A percentile compares a stretch with the other conserved stretches of the same genome.
Evolutionary conservation across 2,113 vertebrate genomes (phyloP).

Genomic region (Anoplopoma fimbria): DNA sequence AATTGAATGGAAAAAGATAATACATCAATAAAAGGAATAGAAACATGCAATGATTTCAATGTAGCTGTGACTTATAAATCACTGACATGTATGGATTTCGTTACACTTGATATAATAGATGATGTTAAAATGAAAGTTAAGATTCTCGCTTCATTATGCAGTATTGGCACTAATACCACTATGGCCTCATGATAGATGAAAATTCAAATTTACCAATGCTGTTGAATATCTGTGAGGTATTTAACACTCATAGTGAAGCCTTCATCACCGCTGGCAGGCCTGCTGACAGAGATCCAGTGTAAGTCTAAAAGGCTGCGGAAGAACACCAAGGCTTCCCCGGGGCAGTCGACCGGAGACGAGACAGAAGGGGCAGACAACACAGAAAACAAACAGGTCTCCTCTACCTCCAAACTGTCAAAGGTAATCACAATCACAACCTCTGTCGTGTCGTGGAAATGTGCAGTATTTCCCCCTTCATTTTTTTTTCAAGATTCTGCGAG

Average conservation of each 20-base stretch:
- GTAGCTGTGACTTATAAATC: neutral
- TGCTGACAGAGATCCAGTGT: conserved; percentile 98
- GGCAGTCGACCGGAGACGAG: conserved; percentile 84
- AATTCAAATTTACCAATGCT: conserved; percentile 8
- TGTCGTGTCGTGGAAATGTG: too few relatives aligned
- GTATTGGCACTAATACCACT: neutral
- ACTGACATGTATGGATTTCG: neutral
- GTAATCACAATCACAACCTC: conserved; percentile 72
- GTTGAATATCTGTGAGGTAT: conserved; percentile 36
- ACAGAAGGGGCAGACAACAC: conserved; percentile 83
- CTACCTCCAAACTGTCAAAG: conserved; percentile 91
- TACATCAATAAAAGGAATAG: neutral
- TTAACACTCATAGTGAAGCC: conserved; percentile 43
- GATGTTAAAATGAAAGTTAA: neutral
- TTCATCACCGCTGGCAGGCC: conserved; percentile 81
- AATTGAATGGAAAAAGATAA: neutral
- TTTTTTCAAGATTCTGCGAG: neutral
- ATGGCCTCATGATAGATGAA: neutral
- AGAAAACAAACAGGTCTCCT: conserved; percentile 92
- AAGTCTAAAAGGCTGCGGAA: conserved; percentile 97
- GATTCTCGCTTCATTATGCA: neutral
- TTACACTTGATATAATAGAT: neutral
- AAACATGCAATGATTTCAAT: neutral
- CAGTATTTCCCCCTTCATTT: neutral
- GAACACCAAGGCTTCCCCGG: conserved; percentile 87